Base-by-base conservation (phyloP, 35 echinoderm and acorn worm genomes). In the Anneissia japonica region DNA sequence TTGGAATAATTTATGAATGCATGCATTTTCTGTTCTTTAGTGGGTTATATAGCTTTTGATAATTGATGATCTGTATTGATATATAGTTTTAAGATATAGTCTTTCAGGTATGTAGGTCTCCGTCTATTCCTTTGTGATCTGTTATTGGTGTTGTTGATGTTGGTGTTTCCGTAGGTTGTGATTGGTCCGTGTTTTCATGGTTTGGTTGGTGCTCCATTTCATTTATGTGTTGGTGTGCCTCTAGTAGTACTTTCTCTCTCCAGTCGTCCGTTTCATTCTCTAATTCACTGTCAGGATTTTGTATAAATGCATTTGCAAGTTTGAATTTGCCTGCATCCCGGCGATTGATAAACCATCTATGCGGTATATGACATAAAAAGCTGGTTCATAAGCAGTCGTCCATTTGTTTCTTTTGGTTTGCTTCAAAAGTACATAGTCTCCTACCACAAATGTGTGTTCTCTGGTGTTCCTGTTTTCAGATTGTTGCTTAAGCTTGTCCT, bases 361-460 rank as follows among this genome's bases (percentile, higher is more conserved):
- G 2, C 86, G 26, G 75, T 93, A 89, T 23, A 93, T 37, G 30
- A 89, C 55, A 37, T 93, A 93, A 77, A 93, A 93, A 79, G 86
- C 91, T 80, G 90, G 85, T 83, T 92, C 85, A 77, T 83, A 92
- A 37, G 85, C 84, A 34, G 85, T 87, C 11, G 84, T 77, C 90
- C 90, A 87, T 74, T 92, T 92, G 79, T 76, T 92, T 38, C 37
- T 82, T 32, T 86, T 91, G 39, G 75, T n/a, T 33, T 91, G 83
- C 74, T 79, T 91, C 14, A 91, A 77, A 72, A 86, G 74, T 23
- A 86, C 82, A 36, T 80, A 91, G 36, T 91, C 89, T 86, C 89
- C 89, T 26, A 91, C 46, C 3, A 86, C 32, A 34, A 91, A 81
- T 0, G 37, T 72, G 40, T 91, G 83, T 86, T 79, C 35, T 79